Percentiles rank a stretch among this genome's conserved stretches.
phyloP scores from a whole-genome alignment of 2,797 vertebrate genomes.

The Hapalemur alaotrensis region DNA sequence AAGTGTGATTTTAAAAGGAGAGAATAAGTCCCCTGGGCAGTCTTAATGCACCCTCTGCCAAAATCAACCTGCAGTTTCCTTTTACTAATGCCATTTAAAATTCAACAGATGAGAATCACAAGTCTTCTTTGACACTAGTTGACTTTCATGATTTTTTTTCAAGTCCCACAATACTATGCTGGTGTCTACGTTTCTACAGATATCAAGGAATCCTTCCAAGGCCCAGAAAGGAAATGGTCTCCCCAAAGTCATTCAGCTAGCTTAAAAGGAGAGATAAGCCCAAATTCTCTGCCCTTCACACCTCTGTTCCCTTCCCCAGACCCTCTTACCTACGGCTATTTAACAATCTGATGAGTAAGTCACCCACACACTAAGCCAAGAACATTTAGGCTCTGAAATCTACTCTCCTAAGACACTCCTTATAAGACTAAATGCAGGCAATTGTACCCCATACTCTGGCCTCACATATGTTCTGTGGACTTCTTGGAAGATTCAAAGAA shows the following conservation, averaged over 20 bases:
- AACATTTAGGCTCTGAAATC: neutral
- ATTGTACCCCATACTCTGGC: neutral
- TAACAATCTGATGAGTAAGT: neutral
- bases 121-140: neutral
- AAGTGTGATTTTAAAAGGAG: neutral
- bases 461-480: neutral
- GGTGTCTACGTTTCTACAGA: neutral
- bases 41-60: neutral
- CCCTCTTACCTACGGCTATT: neutral
- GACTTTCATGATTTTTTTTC: neutral
- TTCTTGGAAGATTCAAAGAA: constrained; percentile 60
- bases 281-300: neutral
- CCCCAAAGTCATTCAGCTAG: neutral
- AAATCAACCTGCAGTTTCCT: neutral
- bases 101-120: neutral
- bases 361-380: neutral
- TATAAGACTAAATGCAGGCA: constrained; percentile 33
- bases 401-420: neutral
- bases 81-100: rapidly evolving
- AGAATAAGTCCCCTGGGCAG: neutral
- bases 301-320: neutral
- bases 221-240: neutral
- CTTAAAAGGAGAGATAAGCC: neutral
- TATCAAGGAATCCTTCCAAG: neutral
- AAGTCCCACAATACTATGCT: neutral